Percentiles rank a stretch among this genome's conserved stretches.
Evolutionary conservation across 1,140 invertebrate species (phyloP).

Genomic region (Drosophila dunni): DNA sequence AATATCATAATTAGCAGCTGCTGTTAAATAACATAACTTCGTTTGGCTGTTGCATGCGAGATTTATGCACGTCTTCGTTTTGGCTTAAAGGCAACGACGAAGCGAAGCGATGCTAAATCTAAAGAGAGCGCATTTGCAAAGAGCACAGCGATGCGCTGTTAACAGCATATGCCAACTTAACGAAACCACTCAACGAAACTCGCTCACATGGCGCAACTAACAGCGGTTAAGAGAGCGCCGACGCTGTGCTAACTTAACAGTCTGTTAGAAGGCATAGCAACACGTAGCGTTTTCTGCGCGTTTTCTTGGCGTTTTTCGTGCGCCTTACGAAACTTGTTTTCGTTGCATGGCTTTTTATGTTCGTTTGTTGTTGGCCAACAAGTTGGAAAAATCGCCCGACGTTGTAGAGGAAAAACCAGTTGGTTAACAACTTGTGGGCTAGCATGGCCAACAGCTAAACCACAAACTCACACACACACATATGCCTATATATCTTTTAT

Average conservation of each 20-base stretch:
- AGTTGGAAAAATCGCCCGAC: slow-evolving; percentile 44
- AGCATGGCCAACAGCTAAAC: slow-evolving; percentile 2
- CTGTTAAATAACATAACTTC: not conserved
- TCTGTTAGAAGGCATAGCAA: slow-evolving; percentile 51
- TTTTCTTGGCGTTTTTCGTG: slow-evolving; percentile 28
- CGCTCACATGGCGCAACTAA: slow-evolving; percentile 14
- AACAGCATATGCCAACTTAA: slow-evolving; percentile 11
- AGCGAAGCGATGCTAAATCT: not conserved
- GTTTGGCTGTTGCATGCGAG: slow-evolving; percentile 21
- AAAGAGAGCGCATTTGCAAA: slow-evolving; percentile 2
- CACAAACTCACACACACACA: slow-evolving; percentile 6
- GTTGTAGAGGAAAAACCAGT: slow-evolving; percentile 68
- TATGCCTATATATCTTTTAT: not conserved
- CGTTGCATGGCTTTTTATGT: not conserved
- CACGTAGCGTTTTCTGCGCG: slow-evolving; percentile 65
- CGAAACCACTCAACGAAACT: slow-evolving; percentile 34
- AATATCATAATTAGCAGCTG: not conserved
- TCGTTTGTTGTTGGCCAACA: slow-evolving; percentile 19
- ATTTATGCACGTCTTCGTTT: slow-evolving; percentile 15
- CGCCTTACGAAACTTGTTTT: slow-evolving; percentile 51
- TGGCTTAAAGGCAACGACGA: not conserved
- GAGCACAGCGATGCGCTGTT: not conserved
- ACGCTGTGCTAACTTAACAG: slow-evolving; percentile 22
- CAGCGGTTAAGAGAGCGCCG: slow-evolving; percentile 14
- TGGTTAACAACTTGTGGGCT: slow-evolving; percentile 41